Percentiles rank a stretch among this genome's conserved stretches.
Conservation (phyloP, 2,797 vertebrate species). For the Sebastes hopkinsi region DNA sequence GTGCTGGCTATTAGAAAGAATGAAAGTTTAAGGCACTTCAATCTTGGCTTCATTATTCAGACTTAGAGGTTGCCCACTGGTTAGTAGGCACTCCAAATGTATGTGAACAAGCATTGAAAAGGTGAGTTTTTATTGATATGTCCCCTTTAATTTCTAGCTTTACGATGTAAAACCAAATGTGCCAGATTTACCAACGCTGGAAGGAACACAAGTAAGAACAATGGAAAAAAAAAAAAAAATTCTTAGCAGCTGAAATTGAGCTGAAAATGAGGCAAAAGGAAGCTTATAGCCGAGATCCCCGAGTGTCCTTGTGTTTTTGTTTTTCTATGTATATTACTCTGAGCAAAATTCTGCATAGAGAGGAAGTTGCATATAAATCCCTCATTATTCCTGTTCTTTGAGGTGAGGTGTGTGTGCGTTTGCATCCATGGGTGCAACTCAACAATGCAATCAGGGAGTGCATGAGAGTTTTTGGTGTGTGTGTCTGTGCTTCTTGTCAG, state of each 20-base stretch:
- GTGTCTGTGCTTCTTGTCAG: slow-evolving; percentile 43
- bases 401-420: slow-evolving; percentile 25
- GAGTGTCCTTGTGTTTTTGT: slow-evolving; percentile 53
- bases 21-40: no score
- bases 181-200: slow-evolving; percentile 15
- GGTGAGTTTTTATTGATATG: not conserved
- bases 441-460: slow-evolving; percentile 3
- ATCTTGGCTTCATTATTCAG: no score
- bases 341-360: slow-evolving; percentile 34
- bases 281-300: slow-evolving; percentile 10
- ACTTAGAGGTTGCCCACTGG: no score
- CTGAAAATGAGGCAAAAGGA: slow-evolving; percentile 29
- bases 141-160: slow-evolving; percentile 21
- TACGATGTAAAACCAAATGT: slow-evolving; percentile 22
- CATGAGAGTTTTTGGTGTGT: not conserved
- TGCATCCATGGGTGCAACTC: not conserved
- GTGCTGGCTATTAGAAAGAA: no score
- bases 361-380: slow-evolving; percentile 71
- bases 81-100: not conserved
- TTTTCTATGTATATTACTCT: slow-evolving; percentile 34
- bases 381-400: slow-evolving; percentile 64
- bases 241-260: slow-evolving; percentile 31
- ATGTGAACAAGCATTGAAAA: not conserved
- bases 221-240: not conserved
- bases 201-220: slow-evolving; percentile 4